Evolutionary conservation across 2,113 vertebrate species (phyloP).

Genomic region (Camelus bactrianus): DNA sequence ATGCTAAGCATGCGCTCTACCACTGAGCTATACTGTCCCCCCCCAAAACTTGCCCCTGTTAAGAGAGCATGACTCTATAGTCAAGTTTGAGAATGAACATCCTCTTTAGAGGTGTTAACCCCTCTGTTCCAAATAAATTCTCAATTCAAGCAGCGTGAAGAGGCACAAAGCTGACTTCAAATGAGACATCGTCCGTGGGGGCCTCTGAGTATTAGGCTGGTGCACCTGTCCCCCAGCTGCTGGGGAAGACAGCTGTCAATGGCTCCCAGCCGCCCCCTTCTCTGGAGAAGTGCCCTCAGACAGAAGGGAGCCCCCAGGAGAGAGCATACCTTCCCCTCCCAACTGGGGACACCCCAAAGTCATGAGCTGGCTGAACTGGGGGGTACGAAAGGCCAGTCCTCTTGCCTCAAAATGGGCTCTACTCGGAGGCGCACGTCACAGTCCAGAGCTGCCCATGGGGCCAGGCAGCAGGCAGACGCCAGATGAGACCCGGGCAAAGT

Average conservation of each 20-base stretch:
- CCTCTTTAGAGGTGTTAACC: background rate
- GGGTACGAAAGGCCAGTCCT: background rate
- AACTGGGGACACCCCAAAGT: background rate
- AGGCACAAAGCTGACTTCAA: background rate
- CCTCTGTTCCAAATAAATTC: background rate
- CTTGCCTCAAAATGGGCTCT: background rate
- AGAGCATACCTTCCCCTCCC: background rate
- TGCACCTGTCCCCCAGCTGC: background rate
- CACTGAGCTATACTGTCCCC: too few species aligned
- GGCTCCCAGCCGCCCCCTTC: background rate
- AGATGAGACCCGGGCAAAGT: background rate
- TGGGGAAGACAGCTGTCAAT: background rate
- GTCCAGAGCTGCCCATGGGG: background rate
- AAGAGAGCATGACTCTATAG: background rate
- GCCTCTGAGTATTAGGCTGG: background rate
- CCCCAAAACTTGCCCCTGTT: background rate
- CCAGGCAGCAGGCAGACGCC: background rate
- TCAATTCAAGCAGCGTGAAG: background rate
- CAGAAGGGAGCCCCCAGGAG: background rate
- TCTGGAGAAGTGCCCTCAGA: background rate
- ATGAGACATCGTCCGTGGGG: background rate
- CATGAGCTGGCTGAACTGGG: background rate
- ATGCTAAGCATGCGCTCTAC: too few species aligned
- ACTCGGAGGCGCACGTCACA: background rate
- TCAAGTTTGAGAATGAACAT: background rate